phyloP scores from a whole-genome alignment of 2,797 vertebrate species.

The Anguilla anguilla region DNA sequence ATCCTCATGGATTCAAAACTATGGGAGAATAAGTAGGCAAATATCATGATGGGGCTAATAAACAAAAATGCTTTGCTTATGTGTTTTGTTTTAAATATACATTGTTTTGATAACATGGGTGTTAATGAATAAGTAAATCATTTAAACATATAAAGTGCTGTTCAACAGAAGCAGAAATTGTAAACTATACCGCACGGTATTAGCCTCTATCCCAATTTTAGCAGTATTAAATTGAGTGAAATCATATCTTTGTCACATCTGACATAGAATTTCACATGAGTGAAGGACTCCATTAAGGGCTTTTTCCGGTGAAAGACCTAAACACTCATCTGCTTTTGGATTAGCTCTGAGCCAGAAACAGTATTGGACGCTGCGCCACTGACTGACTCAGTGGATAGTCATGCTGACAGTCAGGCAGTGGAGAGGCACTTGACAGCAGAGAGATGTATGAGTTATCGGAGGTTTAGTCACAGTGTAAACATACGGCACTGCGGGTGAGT shows the following conservation, averaged over 20 bases:
- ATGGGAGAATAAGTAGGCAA: background rate
- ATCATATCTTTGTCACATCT: background rate
- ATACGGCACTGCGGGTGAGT: background rate
- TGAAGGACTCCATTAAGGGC: background rate
- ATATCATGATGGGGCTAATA: background rate
- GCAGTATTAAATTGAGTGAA: background rate
- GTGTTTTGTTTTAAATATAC: background rate
- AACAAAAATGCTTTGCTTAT: background rate
- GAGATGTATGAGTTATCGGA: background rate
- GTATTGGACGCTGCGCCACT: background rate
- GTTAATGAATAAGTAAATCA: background rate
- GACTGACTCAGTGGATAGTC: conserved; percentile 4
- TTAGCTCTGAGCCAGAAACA: background rate
- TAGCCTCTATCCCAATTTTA: background rate
- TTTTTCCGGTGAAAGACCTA: background rate
- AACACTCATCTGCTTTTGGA: background rate
- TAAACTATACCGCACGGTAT: background rate
- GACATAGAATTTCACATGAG: background rate
- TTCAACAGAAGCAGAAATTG: background rate
- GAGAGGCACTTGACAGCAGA: background rate
- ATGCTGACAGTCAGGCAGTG: background rate
- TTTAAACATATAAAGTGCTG: background rate
- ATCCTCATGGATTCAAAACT: too few species aligned
- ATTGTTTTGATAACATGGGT: background rate
- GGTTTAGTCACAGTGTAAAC: background rate